Evolutionary conservation across 2,797 vertebrate genomes (phyloP), one percentile per base, ranked within the genome.

Genomic region (Leptoclinus maculatus): DNA sequence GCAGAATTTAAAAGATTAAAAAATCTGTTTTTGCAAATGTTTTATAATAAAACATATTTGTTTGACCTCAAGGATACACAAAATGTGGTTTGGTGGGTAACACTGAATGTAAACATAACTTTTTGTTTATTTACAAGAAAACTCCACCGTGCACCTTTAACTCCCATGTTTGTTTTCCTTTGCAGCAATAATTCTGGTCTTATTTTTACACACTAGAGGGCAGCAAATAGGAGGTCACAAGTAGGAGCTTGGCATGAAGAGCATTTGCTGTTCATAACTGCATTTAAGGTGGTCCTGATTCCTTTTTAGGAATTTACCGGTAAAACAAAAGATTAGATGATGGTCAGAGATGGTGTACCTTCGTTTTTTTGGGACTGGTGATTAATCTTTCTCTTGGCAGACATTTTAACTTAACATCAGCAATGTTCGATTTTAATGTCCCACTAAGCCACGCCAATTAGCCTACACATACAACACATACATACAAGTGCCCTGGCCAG

Each of bases 161-260:
- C 29, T 7, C 8, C 4, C 2, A 7, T 34, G 38, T 58, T 34
- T 21, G 4, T 63, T 63, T 70, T 27, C 27, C 10, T 34, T 41
- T 27, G 9, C 10, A 6, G 10, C 3, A 4, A 53, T 2, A 8
- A 2, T 69, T 36, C 29, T 58, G 0, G 5, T 64, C 7, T 43
- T 23, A 51, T 3, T 21, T 67, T 62, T 27, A 9, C 7, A 51
- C 87, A 85, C 65, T 27, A 83, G 82, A 66, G 67, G 71, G 77
- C 74, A 84, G 77, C 64, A 81, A 57, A 88, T 0, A n/a, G n/a
- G n/a, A n/a, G n/a, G 43, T 70, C 67, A 45, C 2, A 34, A 8
- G 49, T 27, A n/a, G 3, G 4, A 57, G 9, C 2, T 23, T 21
- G 0, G 19, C 10, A 23, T 4, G 9, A 0, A 32, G 7, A 16